Evolutionary conservation across 2,888 invertebrate genomes (phyloP).

Genomic region (Isoperla grammatica): DNA sequence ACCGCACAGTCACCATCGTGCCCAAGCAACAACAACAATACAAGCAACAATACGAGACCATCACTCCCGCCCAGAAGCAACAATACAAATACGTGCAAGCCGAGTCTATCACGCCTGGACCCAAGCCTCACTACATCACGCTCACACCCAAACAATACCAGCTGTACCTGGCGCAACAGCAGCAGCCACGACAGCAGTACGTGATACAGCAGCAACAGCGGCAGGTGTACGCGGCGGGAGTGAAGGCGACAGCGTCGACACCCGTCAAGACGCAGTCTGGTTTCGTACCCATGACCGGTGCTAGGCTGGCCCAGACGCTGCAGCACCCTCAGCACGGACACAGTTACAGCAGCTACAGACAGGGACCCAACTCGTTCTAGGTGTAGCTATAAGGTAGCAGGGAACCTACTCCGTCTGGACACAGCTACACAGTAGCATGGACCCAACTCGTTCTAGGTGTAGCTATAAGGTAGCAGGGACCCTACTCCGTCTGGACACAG

Average conservation of each 20-base stretch:
- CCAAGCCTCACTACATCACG: conserved; percentile 15
- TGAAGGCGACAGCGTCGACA: conserved; percentile 1
- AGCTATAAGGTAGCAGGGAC: no score
- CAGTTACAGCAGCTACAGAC: conserved; percentile 25
- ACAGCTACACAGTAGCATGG: no score
- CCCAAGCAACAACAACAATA: background rate
- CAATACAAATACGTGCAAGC: conserved; percentile 5
- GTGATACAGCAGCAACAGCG: background rate
- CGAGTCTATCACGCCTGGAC: background rate
- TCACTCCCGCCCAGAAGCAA: background rate
- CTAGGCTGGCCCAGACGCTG: background rate
- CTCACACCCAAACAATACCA: conserved; percentile 6
- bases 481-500: no score
- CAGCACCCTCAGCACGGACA: conserved; percentile 25
- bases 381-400: background rate
- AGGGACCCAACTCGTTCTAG: conserved; percentile 18
- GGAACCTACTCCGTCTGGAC: no score
- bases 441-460: no score
- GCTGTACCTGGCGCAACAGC: conserved; percentile 1
- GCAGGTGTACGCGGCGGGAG: conserved; percentile 1
- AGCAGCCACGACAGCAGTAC: conserved; percentile 3
- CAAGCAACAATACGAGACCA: background rate
- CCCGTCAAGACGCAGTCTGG: conserved; percentile 9
- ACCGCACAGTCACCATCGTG: background rate
- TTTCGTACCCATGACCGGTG: conserved; percentile 4